A percentile compares a stretch with the other conserved stretches of the same genome.
Evolutionary conservation across 2,888 invertebrate genomes (phyloP).

Genomic region (Chelonus formosanus): DNA sequence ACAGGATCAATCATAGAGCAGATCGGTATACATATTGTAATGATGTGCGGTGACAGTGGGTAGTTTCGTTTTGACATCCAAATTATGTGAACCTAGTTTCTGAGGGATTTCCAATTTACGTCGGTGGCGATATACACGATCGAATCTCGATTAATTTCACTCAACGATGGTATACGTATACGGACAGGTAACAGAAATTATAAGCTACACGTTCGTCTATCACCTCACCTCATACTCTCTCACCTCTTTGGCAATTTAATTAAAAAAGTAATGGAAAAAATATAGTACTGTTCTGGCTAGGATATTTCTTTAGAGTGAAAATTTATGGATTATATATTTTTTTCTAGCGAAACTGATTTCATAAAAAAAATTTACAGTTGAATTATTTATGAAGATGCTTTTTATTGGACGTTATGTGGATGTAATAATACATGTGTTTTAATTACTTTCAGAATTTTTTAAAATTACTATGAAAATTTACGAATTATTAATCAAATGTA

Average conservation of each 20-base stretch:
- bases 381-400: no score
- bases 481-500: no score
- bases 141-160: slow-evolving; percentile 59
- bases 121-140: slow-evolving; percentile 49
- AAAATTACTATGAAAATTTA: no score
- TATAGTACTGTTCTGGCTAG: no score
- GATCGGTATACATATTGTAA: slow-evolving; percentile 27
- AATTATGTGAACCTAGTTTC: slow-evolving; percentile 60
- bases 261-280: slow-evolving; percentile 45
- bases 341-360: no score
- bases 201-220: slow-evolving; percentile 38
- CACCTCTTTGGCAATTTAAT: slow-evolving; percentile 46
- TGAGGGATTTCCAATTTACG: slow-evolving; percentile 60
- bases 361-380: no score
- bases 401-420: no score
- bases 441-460: no score
- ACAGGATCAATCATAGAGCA: neutral
- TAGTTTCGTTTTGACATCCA: slow-evolving; percentile 56
- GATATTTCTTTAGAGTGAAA: no score
- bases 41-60: slow-evolving; percentile 26
- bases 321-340: no score
- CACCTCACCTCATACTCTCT: slow-evolving; percentile 28
- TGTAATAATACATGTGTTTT: no score
- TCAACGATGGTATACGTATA: slow-evolving; percentile 34
- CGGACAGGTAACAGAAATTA: slow-evolving; percentile 44